phyloP scores from a whole-genome alignment of 2,797 vertebrate genomes.

The Tiaroga cobitis region DNA sequence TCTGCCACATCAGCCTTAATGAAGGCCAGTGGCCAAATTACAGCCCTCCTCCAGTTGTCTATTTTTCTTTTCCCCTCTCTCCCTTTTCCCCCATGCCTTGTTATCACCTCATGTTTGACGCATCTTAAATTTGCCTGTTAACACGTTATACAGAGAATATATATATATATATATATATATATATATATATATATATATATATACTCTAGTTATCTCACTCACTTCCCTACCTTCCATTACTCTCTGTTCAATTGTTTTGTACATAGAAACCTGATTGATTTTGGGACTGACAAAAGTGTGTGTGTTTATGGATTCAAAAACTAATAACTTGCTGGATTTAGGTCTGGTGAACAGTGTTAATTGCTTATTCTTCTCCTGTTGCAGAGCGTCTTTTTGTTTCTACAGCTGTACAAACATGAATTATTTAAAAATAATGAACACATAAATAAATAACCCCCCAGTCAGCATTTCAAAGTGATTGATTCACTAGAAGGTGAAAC shows the following conservation, averaged over 20 bases:
- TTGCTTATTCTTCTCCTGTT: conserved; percentile 73
- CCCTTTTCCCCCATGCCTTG: not conserved
- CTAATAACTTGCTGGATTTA: conserved; percentile 74
- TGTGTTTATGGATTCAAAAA: conserved; percentile 72
- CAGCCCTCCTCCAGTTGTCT: conserved; percentile 30
- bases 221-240: not conserved
- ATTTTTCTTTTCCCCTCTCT: conserved; percentile 28
- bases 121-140: conserved; percentile 52
- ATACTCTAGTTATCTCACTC: not conserved
- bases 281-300: conserved; percentile 35
- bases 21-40: conserved; percentile 53
- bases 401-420: conserved; percentile 67
- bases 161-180: conserved; percentile 3
- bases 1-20: conserved; percentile 54
- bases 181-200: conserved; percentile 6
- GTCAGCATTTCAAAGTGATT: conserved; percentile 73
- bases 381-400: conserved; percentile 61
- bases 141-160: conserved; percentile 39
- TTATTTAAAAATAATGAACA: conserved; percentile 78
- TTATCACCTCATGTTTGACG: conserved; percentile 58
- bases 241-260: conserved; percentile 2
- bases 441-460: conserved; percentile 76
- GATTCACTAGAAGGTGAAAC: conserved; percentile 72
- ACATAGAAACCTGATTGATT: conserved; percentile 8
- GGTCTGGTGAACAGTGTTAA: conserved; percentile 76